Evolutionary conservation across 2,888 invertebrate species (phyloP).

Genomic region (Germaria angustata): DNA sequence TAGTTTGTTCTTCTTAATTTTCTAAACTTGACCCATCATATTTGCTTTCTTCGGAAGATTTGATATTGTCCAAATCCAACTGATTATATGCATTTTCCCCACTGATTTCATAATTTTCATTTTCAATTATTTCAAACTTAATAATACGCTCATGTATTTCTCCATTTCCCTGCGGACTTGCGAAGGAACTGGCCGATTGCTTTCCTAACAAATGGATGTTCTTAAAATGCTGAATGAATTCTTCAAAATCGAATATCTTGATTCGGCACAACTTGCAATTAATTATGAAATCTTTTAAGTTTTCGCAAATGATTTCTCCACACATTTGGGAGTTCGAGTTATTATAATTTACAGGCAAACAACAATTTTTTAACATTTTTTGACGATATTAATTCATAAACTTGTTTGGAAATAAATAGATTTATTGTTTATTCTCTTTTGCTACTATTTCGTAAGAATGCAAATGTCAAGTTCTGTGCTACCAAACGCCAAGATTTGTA

Average conservation of each 20-base stretch:
- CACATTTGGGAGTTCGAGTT: constrained; percentile 23
- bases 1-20: constrained; percentile 15
- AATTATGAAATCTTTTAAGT: constrained; percentile 39
- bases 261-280: constrained; percentile 57
- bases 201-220: constrained; percentile 45
- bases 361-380: constrained; percentile 55
- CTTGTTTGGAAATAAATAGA: too few species aligned
- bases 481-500: too few species aligned
- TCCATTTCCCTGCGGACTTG: neutral
- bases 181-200: neutral
- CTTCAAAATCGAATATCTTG: constrained; percentile 58
- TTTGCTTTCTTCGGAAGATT: neutral
- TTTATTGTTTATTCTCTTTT: neutral
- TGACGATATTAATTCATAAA: neutral
- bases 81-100: neutral
- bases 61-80: neutral
- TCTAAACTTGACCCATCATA: constrained; percentile 11
- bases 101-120: neutral
- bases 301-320: constrained; percentile 54
- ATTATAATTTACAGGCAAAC: constrained; percentile 50
- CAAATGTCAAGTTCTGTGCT: too few species aligned
- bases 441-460: neutral
- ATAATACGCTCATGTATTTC: neutral
- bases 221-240: constrained; percentile 58
- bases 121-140: constrained; percentile 18